Base-by-base conservation (phyloP, 2,888 invertebrate genomes). In the Penaeus monodon region DNA sequence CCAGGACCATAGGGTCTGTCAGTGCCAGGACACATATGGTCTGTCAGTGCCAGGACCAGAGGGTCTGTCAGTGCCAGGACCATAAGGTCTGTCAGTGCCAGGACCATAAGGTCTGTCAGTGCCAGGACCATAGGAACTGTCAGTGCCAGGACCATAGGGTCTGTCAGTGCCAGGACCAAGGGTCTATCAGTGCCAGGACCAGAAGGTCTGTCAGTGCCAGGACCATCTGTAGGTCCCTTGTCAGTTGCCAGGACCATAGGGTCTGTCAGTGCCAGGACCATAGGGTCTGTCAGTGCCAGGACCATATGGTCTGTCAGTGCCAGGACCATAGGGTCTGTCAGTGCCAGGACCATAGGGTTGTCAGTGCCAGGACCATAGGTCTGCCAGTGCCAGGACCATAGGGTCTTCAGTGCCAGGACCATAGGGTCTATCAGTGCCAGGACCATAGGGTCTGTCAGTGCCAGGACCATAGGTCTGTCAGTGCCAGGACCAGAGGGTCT, bases 401-500 rank as follows among this genome's bases (percentile, higher is more conserved):
- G 12, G 74, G 74, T 44, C 44, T 74, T 74, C 74, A 74, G 74
- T 74, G 44, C 8, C 74, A 74, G 74, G 8, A 38, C n/a, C n/a
- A 29, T 74, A 38, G 0, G 38, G 20, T 29, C 38, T 74, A 14
- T 27, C 73, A 73, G 29, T 73, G 38, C 33, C 76, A 76, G 76
- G 76, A 76, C 22, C 76, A 44, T 49, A 27, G 14, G 77, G 77
- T 77, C 57, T 77, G 57, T 77, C 57, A 57, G 77, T 77, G 77
- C 27, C 57, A 77, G 57, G 27, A 77, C 20, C 10, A n/a, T 8
- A 27, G 2, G 76, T 49, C 44, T 74, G 74, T 74, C 74, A 17
- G 74, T 74, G 76, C 4, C 76, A 49, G 76, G 76, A 76, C 17
- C n/a, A 4, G 27, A 3, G n/a, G 76, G 76, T 76, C 22, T 44